Base-by-base conservation (phyloP, 2,113 vertebrate genomes). In the Chaetura pelagica region DNA sequence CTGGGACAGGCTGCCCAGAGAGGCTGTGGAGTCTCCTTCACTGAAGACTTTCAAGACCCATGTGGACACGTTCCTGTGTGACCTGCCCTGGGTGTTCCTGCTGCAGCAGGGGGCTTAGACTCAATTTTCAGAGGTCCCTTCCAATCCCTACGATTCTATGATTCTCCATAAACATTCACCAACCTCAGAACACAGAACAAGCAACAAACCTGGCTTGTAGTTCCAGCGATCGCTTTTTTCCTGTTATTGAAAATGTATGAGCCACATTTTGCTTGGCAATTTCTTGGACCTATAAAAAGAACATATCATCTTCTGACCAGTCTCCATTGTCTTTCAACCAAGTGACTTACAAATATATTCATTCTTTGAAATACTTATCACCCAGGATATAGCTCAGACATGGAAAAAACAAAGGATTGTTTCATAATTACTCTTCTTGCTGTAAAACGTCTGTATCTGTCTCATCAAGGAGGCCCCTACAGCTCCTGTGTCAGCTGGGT, bases 141-240 rank as follows among this genome's bases (percentile, higher is more conserved):
- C 38, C 38, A 38, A 38, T 10, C 38, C 38, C 38, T 38, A 38
- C 38, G 38, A 38, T 38, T 10, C 38, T 38, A 38, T 38, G 38
- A 38, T 38, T 38, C 59, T 52, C 27, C 29, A 35, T 12, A 46
- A 57, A 77, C 11, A 67, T 38, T 26, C 15, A 54, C 29, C 67
- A 84, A 64, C 10, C 15, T 58, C 1, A 2, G 61, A 84, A 88
- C 79, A 24, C n/a, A 32, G 51, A 87, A 61, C 6, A 71, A 87
- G 13, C 32, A 40, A 38, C 26, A 13, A 98, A 99, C 99, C 99
- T 99, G 82, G 99, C 98, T 74, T 99, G 99, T 20, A 99, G 98
- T 90, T 99, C 99, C 90, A 99, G 97, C 2, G 98, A 99, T 59
- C 99, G 98, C 84, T 98, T 99, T 93, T 98, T 99, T 66, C 99